phyloP scores from a whole-genome alignment of 2,113 vertebrate genomes.

The Pygoscelis antarcticus region DNA sequence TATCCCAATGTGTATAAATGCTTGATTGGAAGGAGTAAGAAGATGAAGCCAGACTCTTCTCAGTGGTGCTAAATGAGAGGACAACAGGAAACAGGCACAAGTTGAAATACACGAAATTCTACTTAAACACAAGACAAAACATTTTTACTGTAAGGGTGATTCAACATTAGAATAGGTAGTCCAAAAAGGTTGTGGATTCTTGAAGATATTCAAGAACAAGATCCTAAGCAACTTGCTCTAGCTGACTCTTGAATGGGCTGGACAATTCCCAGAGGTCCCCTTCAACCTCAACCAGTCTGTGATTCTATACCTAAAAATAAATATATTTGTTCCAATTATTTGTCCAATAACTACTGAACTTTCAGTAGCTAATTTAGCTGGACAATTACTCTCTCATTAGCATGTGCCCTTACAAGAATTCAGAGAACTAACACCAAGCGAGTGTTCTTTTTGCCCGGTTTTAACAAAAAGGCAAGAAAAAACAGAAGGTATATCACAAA shows the following conservation, averaged over 20 bases:
- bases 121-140: background rate
- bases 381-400: background rate
- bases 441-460: background rate
- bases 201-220: background rate
- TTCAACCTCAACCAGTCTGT: background rate
- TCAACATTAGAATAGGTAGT: background rate
- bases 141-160: background rate
- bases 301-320: background rate
- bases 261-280: background rate
- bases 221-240: background rate
- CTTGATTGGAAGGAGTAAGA: background rate
- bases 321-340: background rate
- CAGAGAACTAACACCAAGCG: background rate
- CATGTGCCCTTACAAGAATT: background rate
- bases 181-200: background rate
- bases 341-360: background rate
- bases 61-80: background rate
- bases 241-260: accelerated
- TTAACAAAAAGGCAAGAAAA: background rate
- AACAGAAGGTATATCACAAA: background rate
- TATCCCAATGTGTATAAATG: background rate
- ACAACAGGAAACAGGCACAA: background rate
- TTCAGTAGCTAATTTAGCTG: background rate
- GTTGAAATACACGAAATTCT: background rate
- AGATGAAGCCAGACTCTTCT: background rate